phyloP scores from a whole-genome alignment of 2,797 vertebrate genomes.

The Xenops minutus region DNA sequence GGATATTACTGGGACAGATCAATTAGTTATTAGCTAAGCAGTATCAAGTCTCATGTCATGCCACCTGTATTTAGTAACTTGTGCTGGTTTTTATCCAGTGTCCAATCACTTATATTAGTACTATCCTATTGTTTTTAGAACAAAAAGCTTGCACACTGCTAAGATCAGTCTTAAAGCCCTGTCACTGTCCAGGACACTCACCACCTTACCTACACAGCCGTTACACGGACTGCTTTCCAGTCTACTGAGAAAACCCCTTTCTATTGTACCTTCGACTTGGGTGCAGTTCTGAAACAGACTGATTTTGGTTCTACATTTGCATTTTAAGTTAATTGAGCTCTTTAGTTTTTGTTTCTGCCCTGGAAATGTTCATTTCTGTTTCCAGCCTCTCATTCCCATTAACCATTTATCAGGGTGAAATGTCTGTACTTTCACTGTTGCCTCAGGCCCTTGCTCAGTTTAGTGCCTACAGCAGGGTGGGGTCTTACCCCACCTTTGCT shows the following conservation, averaged over 20 bases:
- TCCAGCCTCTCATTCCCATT: neutral
- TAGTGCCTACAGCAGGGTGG: neutral
- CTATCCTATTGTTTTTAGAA: neutral
- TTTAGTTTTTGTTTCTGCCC: neutral
- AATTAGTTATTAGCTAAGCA: neutral
- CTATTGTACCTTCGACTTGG: neutral
- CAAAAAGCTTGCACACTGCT: neutral
- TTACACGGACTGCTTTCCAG: neutral
- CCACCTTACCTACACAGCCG: fast-evolving
- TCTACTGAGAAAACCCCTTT: neutral
- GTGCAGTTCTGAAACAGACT: neutral
- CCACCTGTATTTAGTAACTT: neutral
- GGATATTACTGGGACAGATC: neutral
- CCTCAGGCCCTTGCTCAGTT: neutral
- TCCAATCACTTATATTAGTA: neutral
- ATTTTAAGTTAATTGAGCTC: neutral
- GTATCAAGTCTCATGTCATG: neutral
- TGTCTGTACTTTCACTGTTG: neutral
- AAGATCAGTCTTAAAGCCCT: neutral
- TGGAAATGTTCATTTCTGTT: fast-evolving
- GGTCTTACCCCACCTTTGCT: neutral
- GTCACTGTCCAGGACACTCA: neutral
- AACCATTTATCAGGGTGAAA: neutral
- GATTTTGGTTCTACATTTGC: neutral
- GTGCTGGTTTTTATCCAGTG: neutral